Conservation (phyloP, 2,888 invertebrate genomes). For the Parochlus steinenii region DNA sequence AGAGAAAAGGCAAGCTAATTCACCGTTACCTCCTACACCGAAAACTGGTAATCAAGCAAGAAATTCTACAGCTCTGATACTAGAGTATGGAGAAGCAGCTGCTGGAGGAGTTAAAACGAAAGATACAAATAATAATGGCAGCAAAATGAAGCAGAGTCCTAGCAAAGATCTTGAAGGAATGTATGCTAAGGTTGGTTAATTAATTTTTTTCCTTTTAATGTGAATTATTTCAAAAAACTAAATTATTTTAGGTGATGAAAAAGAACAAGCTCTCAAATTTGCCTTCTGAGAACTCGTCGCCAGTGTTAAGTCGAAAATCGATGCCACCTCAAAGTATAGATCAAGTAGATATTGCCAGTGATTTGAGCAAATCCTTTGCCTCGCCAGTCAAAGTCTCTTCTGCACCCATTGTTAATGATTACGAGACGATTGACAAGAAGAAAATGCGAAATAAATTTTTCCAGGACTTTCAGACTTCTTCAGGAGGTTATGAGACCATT, state of each 20-base stretch:
- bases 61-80: slow-evolving; percentile 15
- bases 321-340: neutral
- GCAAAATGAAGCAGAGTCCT: slow-evolving; percentile 36
- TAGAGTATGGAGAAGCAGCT: slow-evolving; percentile 7
- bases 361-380: slow-evolving; percentile 15
- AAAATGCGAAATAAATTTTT: slow-evolving; percentile 31
- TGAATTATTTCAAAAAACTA: slow-evolving; percentile 3
- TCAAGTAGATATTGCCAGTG: neutral
- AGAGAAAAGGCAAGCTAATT: slow-evolving; percentile 78
- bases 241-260: slow-evolving; percentile 25
- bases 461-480: slow-evolving; percentile 25
- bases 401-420: slow-evolving; percentile 33
- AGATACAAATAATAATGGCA: slow-evolving; percentile 17
- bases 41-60: slow-evolving; percentile 19
- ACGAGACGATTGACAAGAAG: slow-evolving; percentile 40
- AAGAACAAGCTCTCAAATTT: slow-evolving; percentile 28
- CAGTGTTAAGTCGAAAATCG: slow-evolving; percentile 21
- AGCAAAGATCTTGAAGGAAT: slow-evolving; percentile 67
- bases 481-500: slow-evolving; percentile 48
- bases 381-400: slow-evolving; percentile 15
- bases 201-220: neutral
- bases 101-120: slow-evolving; percentile 8
- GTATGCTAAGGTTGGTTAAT: slow-evolving; percentile 66
- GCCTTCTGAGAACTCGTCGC: slow-evolving; percentile 26
- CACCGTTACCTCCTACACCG: slow-evolving; percentile 71